Base-by-base conservation (phyloP, 1,140 invertebrate species). In the Euura saliciscinereae region DNA sequence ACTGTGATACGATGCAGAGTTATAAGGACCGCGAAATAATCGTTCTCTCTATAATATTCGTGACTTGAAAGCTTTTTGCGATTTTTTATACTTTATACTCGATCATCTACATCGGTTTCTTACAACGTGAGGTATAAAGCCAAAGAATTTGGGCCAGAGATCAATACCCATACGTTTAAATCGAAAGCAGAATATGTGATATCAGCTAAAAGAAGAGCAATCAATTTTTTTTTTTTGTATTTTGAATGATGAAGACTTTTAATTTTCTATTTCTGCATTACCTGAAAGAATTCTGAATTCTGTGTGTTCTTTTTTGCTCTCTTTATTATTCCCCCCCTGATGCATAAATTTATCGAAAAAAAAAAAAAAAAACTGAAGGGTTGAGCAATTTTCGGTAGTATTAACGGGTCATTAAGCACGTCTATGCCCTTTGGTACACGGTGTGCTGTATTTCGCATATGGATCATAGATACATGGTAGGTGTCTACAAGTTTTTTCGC, bases 401-500 rank as follows among this genome's bases (percentile, higher is more conserved):
- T 81, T 72, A 73, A 74, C 75, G 76, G 77, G 74, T 81, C 80
- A 82, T 81, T 82, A 82, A 82, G 79, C 77, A 74, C 75, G 72
- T 80, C 28, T 28, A 28, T 28, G 28, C 28, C 28, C 28, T 28
- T 28, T 28, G 28, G 28, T 28, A 28, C 28, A 28, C 28, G 28
- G 28, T 28, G 28, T 28, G 28, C 28, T 28, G 1, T 28, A 28
- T 28, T 28, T 28, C 28, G 69, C 51, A 43, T 71, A 67, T 66
- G 77, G 77, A 75, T 75, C 79, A 28, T 28, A 28, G 28, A 28
- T 1, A 28, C 28, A 28, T 28, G 28, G 28, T 0, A 28, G 28
- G 28, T 28, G 28, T 28, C 28, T 28, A 28, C 28, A 28, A 28
- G 28, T 28, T 28, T 28, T 28, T 28, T 28, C 28, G 78, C 78